Conservation (phyloP, 2,888 invertebrate species). For the Drosophila merina region DNA sequence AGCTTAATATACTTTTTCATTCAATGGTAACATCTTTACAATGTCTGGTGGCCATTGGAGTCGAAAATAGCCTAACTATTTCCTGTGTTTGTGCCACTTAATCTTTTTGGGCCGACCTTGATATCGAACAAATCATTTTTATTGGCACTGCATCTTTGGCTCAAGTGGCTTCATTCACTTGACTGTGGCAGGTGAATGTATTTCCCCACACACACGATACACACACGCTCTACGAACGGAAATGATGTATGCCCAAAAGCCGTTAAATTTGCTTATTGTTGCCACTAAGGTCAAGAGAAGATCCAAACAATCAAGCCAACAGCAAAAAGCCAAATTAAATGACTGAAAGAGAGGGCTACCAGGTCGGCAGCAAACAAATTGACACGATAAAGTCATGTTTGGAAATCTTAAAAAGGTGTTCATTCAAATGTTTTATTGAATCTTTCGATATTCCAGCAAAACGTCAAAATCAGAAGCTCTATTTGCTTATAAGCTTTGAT, state of each 20-base stretch:
- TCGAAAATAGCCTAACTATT: conserved; percentile 35
- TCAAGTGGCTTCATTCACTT: conserved; percentile 53
- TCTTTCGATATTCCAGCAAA: conserved; percentile 4
- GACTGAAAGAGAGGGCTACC: conserved; percentile 41
- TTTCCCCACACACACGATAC: conserved; percentile 62
- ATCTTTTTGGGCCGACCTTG: conserved; percentile 52
- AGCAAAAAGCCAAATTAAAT: conserved; percentile 50
- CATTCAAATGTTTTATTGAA: not conserved
- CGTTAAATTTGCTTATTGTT: conserved; percentile 62
- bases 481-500: not conserved
- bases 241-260: conserved; percentile 69
- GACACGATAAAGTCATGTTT: conserved; percentile 24
- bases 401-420: not conserved
- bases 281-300: conserved; percentile 68
- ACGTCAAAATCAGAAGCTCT: not conserved
- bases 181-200: conserved; percentile 65
- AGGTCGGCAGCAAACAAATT: conserved; percentile 18
- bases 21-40: conserved; percentile 35
- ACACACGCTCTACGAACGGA: conserved; percentile 60
- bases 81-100: conserved; percentile 53
- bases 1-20: not conserved
- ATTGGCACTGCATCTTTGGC: conserved; percentile 58
- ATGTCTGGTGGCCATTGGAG: not conserved
- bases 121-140: conserved; percentile 48
- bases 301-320: conserved; percentile 52